Evolutionary conservation across 1,140 invertebrate species (phyloP).

Genomic region (Cydia amplana): DNA sequence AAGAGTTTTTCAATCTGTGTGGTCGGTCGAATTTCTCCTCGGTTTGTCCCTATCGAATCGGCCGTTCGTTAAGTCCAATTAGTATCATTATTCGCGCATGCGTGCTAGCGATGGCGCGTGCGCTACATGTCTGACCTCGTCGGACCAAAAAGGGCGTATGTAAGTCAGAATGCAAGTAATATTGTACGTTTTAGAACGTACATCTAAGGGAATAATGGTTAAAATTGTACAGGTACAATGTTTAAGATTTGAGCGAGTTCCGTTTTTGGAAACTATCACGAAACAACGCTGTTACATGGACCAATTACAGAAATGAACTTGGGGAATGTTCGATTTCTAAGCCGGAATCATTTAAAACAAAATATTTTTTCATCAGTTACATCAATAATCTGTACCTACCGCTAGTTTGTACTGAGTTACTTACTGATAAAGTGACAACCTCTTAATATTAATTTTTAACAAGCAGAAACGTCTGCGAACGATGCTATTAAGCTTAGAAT

Average conservation of each 20-base stretch:
- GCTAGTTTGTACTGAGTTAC: no score
- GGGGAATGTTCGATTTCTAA: background rate
- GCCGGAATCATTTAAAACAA: background rate
- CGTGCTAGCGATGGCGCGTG: conserved; percentile 16
- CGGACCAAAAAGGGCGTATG: background rate
- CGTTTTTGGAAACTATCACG: background rate
- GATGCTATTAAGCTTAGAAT: no score
- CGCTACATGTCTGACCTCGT: background rate
- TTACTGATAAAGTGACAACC: no score
- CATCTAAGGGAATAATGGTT: background rate
- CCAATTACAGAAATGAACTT: background rate
- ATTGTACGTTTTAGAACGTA: background rate
- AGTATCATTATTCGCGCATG: conserved; percentile 32
- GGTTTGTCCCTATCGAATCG: conserved; percentile 25
- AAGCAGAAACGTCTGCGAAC: no score
- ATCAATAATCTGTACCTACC: background rate
- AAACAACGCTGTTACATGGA: background rate
- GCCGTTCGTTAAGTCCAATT: conserved; percentile 23
- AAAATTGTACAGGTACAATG: background rate
- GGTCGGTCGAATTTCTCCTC: conserved; percentile 21
- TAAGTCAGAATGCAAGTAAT: background rate
- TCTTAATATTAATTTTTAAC: no score
- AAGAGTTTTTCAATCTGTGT: conserved; percentile 14
- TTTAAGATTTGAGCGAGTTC: background rate
- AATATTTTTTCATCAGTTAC: background rate